Evolutionary conservation across 2,113 vertebrate genomes (phyloP).

Genomic region (Micromys minutus): DNA sequence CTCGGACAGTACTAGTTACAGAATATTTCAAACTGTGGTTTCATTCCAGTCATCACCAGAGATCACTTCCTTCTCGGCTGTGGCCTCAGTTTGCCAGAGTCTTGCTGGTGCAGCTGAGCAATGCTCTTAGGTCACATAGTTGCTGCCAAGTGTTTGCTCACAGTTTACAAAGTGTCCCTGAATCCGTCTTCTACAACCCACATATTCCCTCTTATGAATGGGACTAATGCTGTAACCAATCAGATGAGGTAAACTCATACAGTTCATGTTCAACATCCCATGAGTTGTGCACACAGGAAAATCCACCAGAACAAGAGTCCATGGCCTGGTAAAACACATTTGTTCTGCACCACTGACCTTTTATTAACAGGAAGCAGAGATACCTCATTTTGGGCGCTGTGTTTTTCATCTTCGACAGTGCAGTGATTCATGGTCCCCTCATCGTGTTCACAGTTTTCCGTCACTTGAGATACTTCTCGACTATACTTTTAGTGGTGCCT

Average conservation of each 20-base stretch:
- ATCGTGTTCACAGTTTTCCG: not conserved
- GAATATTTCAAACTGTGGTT: not conserved
- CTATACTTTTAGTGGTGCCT: not conserved
- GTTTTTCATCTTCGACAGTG: slow-evolving; percentile 26
- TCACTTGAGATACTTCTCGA: not conserved
- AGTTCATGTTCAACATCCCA: not conserved
- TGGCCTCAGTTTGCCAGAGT: not conserved
- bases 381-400: not conserved
- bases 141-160: not conserved
- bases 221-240: not conserved
- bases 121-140: not conserved
- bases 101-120: not conserved
- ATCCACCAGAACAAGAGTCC: not conserved
- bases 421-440: not conserved
- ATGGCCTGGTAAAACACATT: not conserved
- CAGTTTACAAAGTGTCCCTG: not conserved
- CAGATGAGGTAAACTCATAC: not conserved
- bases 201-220: not conserved
- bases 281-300: not conserved
- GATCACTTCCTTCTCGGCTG: not conserved
- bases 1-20: not conserved
- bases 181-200: not conserved
- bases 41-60: not conserved
- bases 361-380: not conserved
- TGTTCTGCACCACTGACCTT: not conserved